Conservation (phyloP, 2,888 invertebrate species). For the Orchestes rusci region DNA sequence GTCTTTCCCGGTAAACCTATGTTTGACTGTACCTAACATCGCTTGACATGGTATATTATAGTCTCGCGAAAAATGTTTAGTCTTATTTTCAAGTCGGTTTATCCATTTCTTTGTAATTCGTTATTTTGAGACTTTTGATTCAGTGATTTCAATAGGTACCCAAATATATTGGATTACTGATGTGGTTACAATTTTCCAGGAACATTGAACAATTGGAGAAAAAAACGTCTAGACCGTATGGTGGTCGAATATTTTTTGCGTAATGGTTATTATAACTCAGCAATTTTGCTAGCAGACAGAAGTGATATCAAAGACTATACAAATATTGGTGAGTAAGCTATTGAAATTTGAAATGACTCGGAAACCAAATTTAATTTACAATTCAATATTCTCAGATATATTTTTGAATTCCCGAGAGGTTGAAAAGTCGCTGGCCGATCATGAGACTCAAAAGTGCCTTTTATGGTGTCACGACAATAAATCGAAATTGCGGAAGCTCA, state of each 20-base stretch:
- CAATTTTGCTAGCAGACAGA: constrained; percentile 76
- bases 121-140: no score
- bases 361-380: background rate
- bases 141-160: no score
- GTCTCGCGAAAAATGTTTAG: no score
- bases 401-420: constrained; percentile 78
- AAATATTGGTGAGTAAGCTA: constrained; percentile 70
- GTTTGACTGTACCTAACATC: no score
- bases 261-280: constrained; percentile 92
- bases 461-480: constrained; percentile 96
- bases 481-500: constrained; percentile 87
- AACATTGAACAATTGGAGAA: constrained; percentile 70
- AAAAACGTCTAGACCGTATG: constrained; percentile 88
- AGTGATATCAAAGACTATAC: constrained; percentile 79
- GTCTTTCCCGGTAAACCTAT: no score
- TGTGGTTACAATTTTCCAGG: no score
- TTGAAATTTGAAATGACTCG: no score
- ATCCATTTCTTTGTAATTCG: no score
- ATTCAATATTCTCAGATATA: constrained; percentile 54
- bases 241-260: constrained; percentile 93
- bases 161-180: no score
- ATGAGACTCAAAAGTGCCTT: constrained; percentile 82
- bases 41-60: no score
- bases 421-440: constrained; percentile 73
- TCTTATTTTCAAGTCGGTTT: no score